phyloP scores from a whole-genome alignment of 2,797 vertebrate species.

The Arnoldichthys spilopterus region DNA sequence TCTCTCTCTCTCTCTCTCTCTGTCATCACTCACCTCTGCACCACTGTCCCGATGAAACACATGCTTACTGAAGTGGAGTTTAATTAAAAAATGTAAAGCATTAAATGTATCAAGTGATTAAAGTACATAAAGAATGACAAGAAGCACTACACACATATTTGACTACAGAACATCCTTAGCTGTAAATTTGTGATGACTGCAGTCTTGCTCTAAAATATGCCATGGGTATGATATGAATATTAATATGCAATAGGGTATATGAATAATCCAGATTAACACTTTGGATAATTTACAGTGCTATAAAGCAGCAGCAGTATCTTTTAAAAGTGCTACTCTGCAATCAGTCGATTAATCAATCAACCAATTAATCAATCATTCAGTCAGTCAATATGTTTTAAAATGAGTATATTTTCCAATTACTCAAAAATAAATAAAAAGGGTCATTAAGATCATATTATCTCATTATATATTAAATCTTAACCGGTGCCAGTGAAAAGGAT shows the following conservation, averaged over 20 bases:
- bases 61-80: not conserved
- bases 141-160: not conserved
- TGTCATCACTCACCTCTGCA: not conserved
- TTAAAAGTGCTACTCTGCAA: not conserved
- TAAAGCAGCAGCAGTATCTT: not conserved
- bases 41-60: not conserved
- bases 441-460: too few species aligned
- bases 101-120: not conserved
- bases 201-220: not conserved
- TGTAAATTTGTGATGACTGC: not conserved
- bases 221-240: not conserved
- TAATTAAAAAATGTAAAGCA: not conserved
- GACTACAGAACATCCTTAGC: conserved; percentile 10
- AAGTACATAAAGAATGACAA: not conserved
- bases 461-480: too few species aligned
- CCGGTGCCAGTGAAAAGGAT: too few species aligned
- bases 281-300: not conserved
- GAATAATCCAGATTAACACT: not conserved
- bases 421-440: not conserved
- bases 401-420: too few species aligned
- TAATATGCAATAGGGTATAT: conserved; percentile 6
- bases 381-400: too few species aligned
- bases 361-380: too few species aligned
- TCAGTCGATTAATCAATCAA: too few species aligned
- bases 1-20: conserved; percentile 9